Base-by-base conservation (phyloP, 2,797 vertebrate species). In the Steatocranus sp. region DNA sequence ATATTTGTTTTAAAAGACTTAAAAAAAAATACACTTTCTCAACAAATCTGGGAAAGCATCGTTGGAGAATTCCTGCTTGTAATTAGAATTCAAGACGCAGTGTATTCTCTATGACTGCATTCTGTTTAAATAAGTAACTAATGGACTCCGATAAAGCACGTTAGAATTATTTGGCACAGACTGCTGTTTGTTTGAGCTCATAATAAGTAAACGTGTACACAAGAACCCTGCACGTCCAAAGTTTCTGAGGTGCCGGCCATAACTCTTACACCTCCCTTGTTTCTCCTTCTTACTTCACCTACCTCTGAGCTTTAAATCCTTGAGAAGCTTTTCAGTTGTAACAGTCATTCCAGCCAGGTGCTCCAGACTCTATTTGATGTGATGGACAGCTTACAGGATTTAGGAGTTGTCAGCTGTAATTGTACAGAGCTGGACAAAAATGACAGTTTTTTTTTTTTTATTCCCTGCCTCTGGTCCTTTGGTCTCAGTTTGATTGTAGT, bases 111-210 rank as follows among this genome's bases (percentile, higher is more conserved):
- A 84, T 83, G 76, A 83, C 87, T 76, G 5, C 81, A 82, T 88
- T 90, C 56, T 88, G 68, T 84, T 48, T 78, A 90, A 79, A 89
- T 82, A 82, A 90, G 68, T 48, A 70, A 66, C 51, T 88, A 91
- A 94, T 95, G 93, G 93, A 94, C 90, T 84, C 54, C 79, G 86
- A 75, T 32, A 25, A 61, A 85, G 75, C 75, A 25, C 75, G 14
- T 50, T 54, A 66, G 34, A 86, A 76, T 83, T 34, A 79, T 56
- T n/a, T 48, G 41, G 25, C 66, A 73, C 17, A 30, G 41, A 48
- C 25, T 15, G 7, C 8, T 48, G 68, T 73, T 48, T 48, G 41
- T 48, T 48, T 48, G 41, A 48, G 41, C 68, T 73, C 17, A 73
- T 73, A 73, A n/a, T 30, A 27, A 30, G 23, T 46, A 48, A 73